A percentile compares a stretch with the other conserved stretches of the same genome.
Evolutionary conservation across 2,888 invertebrate genomes (phyloP).

Genomic region (Drosophila paranaensis): DNA sequence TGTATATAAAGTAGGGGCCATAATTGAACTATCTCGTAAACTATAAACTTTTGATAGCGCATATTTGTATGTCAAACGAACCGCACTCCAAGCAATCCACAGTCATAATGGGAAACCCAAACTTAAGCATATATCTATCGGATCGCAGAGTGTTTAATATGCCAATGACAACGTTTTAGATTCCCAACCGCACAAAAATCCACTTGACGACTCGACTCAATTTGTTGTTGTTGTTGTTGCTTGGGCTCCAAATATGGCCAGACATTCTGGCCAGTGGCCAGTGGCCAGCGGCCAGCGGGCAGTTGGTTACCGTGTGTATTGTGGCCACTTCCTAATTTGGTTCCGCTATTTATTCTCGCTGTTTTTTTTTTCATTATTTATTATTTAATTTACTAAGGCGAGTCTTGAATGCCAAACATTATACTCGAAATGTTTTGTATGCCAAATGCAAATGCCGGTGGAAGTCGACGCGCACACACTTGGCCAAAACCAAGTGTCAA

Average conservation of each 20-base stretch:
- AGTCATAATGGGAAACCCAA: constrained; percentile 12
- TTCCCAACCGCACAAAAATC: constrained; percentile 54
- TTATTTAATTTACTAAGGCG: constrained; percentile 67
- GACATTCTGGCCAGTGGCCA: constrained; percentile 22
- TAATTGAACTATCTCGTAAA: constrained; percentile 12
- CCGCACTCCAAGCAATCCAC: constrained; percentile 14
- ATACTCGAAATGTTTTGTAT: constrained; percentile 63
- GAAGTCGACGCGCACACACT: constrained; percentile 26
- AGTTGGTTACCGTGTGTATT: constrained; percentile 47
- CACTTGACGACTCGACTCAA: constrained; percentile 44
- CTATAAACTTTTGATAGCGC: constrained; percentile 10
- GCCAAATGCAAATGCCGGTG: constrained; percentile 71
- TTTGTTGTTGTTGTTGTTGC: constrained; percentile 22
- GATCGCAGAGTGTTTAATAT: constrained; percentile 54
- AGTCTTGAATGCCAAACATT: constrained; percentile 66
- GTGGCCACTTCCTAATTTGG: constrained; percentile 77
- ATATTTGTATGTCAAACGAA: constrained; percentile 27
- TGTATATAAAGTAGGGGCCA: background rate
- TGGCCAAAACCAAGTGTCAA: constrained; percentile 24
- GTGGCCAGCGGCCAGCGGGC: constrained; percentile 6
- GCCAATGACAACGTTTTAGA: constrained; percentile 63
- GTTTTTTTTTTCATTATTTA: constrained; percentile 45
- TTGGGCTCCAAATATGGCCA: constrained; percentile 59
- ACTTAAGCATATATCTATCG: constrained; percentile 19
- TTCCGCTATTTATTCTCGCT: constrained; percentile 69